These are phyloP conservation scores for Rotaria sp. DNA, from an alignment of 2,888 invertebrate species.

Conservation along the genomic window DNA sequence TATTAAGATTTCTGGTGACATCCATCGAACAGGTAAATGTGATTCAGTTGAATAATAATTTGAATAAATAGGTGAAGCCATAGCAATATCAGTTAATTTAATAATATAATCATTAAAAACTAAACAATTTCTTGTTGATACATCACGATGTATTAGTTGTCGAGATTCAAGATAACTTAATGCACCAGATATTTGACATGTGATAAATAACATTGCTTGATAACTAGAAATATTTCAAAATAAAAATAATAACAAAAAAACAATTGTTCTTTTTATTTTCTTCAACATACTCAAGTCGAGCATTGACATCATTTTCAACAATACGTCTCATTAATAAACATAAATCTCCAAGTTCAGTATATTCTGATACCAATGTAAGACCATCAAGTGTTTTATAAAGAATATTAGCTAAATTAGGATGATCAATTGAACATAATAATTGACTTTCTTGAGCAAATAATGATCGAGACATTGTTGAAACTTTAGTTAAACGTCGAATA, in stretches of 20 bases:
- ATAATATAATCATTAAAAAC: constrained; percentile 6
- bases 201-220: background rate
- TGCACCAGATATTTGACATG: constrained; percentile 1
- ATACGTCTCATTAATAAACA: constrained; percentile 11
- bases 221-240: background rate
- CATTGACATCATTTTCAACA: background rate
- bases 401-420: background rate
- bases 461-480: constrained; percentile 1
- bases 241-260: background rate
- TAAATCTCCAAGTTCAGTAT: constrained; percentile 22
- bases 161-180: background rate
- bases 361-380: background rate
- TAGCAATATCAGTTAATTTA: constrained; percentile 29
- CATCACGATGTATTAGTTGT: constrained; percentile 22
- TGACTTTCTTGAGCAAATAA: background rate
- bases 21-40: constrained; percentile 27
- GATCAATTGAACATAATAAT: background rate
- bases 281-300: constrained; percentile 18
- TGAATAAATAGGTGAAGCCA: background rate
- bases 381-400: constrained; percentile 27
- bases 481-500: constrained; percentile 23
- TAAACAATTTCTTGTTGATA: constrained; percentile 20
- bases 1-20: background rate
- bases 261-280: background rate
- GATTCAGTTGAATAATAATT: constrained; percentile 5